These are phyloP conservation scores for Manacus vitellinus DNA, from an alignment of 2,113 vertebrate genomes.

Conservation along the genomic window DNA sequence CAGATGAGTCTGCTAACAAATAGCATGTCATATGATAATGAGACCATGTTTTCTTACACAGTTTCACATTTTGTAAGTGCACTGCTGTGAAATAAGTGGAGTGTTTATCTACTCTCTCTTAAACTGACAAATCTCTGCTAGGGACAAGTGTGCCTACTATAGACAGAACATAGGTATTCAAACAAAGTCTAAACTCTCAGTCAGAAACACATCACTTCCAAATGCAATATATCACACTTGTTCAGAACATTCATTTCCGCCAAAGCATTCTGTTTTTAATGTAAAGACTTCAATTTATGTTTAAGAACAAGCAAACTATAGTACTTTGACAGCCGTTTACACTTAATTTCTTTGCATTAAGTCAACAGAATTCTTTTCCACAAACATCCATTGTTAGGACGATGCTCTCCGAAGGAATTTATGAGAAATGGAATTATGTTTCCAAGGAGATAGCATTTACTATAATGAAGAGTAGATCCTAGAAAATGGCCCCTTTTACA, in stretches of 20 bases:
- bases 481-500: constrained; percentile 89
- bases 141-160: constrained; percentile 40
- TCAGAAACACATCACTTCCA: constrained; percentile 41
- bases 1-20: constrained; percentile 75
- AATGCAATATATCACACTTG: constrained; percentile 61
- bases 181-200: constrained; percentile 39
- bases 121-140: constrained; percentile 53
- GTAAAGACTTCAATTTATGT: constrained; percentile 79
- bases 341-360: constrained; percentile 85
- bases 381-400: constrained; percentile 86
- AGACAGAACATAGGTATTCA: constrained; percentile 52
- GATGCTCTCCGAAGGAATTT: constrained; percentile 85
- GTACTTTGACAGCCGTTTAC: constrained; percentile 80
- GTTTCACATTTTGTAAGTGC: constrained; percentile 72
- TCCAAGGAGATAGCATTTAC: constrained; percentile 94
- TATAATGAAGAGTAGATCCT: constrained; percentile 92
- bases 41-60: constrained; percentile 68
- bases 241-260: constrained; percentile 68
- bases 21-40: constrained; percentile 72
- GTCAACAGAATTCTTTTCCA: constrained; percentile 85
- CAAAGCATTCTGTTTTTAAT: constrained; percentile 73
- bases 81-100: constrained; percentile 72
- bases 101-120: constrained; percentile 64
- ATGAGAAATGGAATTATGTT: constrained; percentile 93
- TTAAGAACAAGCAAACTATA: constrained; percentile 80